Evolutionary conservation across 2,797 vertebrate species (phyloP), one percentile per base, ranked within the genome.

Genomic region (Leuciscus waleckii): DNA sequence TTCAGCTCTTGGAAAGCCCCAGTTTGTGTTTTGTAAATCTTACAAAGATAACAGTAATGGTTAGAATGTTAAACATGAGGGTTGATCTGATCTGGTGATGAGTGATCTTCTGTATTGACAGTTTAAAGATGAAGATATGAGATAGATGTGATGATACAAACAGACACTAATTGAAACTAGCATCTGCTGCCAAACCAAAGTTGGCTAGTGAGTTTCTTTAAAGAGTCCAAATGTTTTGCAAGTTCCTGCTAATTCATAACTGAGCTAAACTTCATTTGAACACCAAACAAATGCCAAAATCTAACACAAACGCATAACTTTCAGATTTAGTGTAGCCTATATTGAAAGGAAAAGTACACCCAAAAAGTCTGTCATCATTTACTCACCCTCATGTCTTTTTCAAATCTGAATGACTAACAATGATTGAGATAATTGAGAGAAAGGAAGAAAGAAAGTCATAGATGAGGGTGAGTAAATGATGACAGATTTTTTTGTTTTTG

Each of bases 101-200:
- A 75, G 71, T 51, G 70, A 83, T 82, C 32, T 56, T 4, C 13
- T 13, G 39, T 37, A 13, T 21, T 67, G 43, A 43, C 58, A 54
- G 71, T 83, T 75, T 67, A 13, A 21, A 79, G 58, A 82, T 29
- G n/a, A 41, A 70, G 49, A 19, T 46, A 39, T 13, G 23, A 74
- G 21, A 29, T 9, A 65, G 19, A 39, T 16, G 1, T 6, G 32
- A 39, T 19, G 13, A 39, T 54, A 56, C 21, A 77, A 68, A 68
- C 11, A 35, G 19, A 49, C n/a, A 29, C 11, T 16, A 63, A 73
- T 56, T 49, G 29, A 82, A 83, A 83, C 39, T 32, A 43, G 7
- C 13, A 35, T 49, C 7, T 16, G 54, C 6, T 74, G 56, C 70
- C 69, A 83, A 82, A 74, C 19, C 32, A 81, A 32, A 58, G 37